Percentiles rank a stretch among this genome's conserved stretches.
These are phyloP conservation scores for Hydra vulgaris DNA, from an alignment of 30 jellyfish, hydroid and myxozoan species.

Conservation along the genomic window DNA sequence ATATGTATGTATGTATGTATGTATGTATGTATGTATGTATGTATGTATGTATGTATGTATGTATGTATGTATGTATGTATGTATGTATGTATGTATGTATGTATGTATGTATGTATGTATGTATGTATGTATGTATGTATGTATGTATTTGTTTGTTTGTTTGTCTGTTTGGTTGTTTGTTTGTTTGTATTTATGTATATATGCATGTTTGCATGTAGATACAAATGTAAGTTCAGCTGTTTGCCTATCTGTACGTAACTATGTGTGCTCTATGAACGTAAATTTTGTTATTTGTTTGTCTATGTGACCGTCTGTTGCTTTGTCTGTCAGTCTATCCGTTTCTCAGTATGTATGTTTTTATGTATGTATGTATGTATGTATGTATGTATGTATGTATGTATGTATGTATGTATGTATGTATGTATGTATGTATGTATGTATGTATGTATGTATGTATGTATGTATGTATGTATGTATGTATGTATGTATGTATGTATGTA, in stretches of 20 bases:
- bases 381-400: slow-evolving; percentile 6
- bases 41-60: not conserved
- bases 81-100: slow-evolving; percentile 9
- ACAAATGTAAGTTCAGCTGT: not conserved
- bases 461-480: not conserved
- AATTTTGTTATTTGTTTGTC: not conserved
- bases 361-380: slow-evolving; percentile 7
- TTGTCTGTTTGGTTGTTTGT: not conserved
- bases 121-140: slow-evolving; percentile 5
- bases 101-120: slow-evolving; percentile 4
- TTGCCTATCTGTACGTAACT: not conserved
- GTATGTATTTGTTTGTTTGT: not conserved
- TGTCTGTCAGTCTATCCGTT: not conserved
- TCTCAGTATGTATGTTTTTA: not conserved
- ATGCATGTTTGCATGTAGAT: not conserved
- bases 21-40: slow-evolving; percentile 1
- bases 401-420: not conserved
- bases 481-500: not conserved
- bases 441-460: slow-evolving; percentile 9
- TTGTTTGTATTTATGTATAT: not conserved
- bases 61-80: not conserved
- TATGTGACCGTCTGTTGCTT: not conserved
- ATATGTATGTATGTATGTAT: not conserved
- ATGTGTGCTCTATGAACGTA: not conserved
- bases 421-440: slow-evolving; percentile 9